phyloP scores from a whole-genome alignment of 2,888 invertebrate species.

The Rhogogaster chlorosoma region DNA sequence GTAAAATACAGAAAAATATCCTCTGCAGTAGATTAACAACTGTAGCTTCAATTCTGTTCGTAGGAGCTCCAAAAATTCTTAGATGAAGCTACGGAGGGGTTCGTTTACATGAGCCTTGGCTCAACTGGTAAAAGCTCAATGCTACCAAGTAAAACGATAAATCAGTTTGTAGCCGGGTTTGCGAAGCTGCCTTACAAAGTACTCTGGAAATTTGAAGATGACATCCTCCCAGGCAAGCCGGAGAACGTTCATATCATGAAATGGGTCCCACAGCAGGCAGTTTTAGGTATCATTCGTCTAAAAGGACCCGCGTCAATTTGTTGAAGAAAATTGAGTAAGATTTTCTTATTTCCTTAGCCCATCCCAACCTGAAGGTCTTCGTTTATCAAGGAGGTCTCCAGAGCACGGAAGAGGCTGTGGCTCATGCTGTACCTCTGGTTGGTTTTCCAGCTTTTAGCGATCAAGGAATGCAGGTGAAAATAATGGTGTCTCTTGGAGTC shows the following conservation, averaged over 20 bases:
- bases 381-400: constrained; percentile 68
- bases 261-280: constrained; percentile 77
- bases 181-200: constrained; percentile 76
- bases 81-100: constrained; percentile 76
- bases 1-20: not conserved
- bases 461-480: constrained; percentile 59
- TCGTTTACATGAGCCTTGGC: constrained; percentile 79
- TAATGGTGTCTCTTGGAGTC: constrained; percentile 57
- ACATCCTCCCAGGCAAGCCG: constrained; percentile 70
- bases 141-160: constrained; percentile 74
- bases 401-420: constrained; percentile 66
- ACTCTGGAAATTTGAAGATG: constrained; percentile 79
- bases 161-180: constrained; percentile 76
- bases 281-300: constrained; percentile 68
- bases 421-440: constrained; percentile 63
- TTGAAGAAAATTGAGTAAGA: not conserved
- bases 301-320: not conserved
- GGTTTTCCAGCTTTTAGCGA: constrained; percentile 65
- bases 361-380: constrained; percentile 65
- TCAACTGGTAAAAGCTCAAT: constrained; percentile 77
- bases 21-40: not conserved
- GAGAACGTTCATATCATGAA: constrained; percentile 77
- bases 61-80: constrained; percentile 75
- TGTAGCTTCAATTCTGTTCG: not conserved
- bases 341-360: constrained; percentile 55